Base-by-base conservation (phyloP, 2,113 vertebrate genomes). In the Chrysochloris asiatica region DNA sequence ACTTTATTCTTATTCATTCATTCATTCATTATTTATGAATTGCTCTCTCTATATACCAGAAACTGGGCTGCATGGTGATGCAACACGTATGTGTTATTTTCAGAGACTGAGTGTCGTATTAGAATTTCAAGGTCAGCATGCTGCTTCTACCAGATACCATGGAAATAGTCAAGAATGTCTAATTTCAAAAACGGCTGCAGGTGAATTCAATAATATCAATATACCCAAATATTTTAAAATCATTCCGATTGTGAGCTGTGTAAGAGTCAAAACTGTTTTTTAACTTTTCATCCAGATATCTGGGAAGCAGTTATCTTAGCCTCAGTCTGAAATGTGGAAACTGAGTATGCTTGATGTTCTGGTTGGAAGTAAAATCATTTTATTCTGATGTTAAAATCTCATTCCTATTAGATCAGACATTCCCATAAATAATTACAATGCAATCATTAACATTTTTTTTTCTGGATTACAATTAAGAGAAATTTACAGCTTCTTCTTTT, bases 21-120 rank as follows among this genome's bases (percentile, higher is more conserved):
- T 76, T 30, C 43, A 91, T 87, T 95, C 45, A 87, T 94, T 94
- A 78, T 95, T 93, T 91, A 91, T 95, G 78, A 95, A 82, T 82
- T 91, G 36, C 30, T 52, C 81, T 93, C 48, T 94, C 54, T 94
- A 76, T 91, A 87, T 43, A 88, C 71, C 50, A 33, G 69, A 73
- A 91, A 85, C 30, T 89, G 13, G 90, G n/a, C 56, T 65, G 19
- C 79, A 77, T 10, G 28, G 47, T 83, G 54, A 91, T 50, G 24
- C 86, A 92, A 93, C 63, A 92, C 30, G 38, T 75, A 14, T 91
- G 33, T 81, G 28, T 65, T 91, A 65, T 94, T 95, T 94, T 93
- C 45, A 90, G 83, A 85, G 83, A 88, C n/a, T 59, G 14, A 90
- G 87, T 91, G 63, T 79, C 43, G 63, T 69, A 59, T 71, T 72